These are phyloP conservation scores for Daubentonia madagascariensis DNA, from an alignment of 2,113 vertebrate genomes.

Conservation along the genomic window DNA sequence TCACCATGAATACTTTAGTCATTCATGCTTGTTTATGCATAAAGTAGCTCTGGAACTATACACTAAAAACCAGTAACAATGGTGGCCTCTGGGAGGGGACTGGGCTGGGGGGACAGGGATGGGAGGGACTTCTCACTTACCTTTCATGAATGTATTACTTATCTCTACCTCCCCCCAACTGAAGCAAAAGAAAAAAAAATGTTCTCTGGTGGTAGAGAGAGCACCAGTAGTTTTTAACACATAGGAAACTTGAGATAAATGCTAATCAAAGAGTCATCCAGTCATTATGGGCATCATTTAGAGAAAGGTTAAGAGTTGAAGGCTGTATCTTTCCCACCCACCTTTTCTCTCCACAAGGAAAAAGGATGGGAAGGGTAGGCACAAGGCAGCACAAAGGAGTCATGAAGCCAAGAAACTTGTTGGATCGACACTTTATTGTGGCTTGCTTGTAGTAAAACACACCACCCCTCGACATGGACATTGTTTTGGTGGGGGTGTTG, in stretches of 20 bases:
- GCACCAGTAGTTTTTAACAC: slow-evolving; percentile 76
- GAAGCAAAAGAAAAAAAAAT: neutral
- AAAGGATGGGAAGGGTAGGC: neutral
- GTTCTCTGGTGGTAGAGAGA: neutral
- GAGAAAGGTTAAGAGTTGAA: neutral
- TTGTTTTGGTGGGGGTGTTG: neutral
- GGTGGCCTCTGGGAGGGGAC: neutral
- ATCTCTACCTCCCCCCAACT: neutral
- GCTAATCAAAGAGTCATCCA: neutral
- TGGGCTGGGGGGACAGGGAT: neutral
- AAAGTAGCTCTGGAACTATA: neutral
- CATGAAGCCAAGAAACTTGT: neutral
- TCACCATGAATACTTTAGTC: neutral
- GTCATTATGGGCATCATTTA: neutral
- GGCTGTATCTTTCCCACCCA: neutral
- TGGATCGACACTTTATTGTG: slow-evolving; percentile 66
- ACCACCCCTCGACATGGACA: neutral
- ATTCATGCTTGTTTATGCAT: neutral
- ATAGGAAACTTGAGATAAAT: slow-evolving; percentile 74
- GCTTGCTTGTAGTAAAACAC: neutral
- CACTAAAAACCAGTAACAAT: neutral
- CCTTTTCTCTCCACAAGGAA: neutral
- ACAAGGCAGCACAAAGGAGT: neutral
- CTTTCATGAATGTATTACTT: neutral
- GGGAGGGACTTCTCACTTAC: neutral